Base-by-base conservation (phyloP, 2,888 invertebrate genomes). In the Lapara coniferarum region DNA sequence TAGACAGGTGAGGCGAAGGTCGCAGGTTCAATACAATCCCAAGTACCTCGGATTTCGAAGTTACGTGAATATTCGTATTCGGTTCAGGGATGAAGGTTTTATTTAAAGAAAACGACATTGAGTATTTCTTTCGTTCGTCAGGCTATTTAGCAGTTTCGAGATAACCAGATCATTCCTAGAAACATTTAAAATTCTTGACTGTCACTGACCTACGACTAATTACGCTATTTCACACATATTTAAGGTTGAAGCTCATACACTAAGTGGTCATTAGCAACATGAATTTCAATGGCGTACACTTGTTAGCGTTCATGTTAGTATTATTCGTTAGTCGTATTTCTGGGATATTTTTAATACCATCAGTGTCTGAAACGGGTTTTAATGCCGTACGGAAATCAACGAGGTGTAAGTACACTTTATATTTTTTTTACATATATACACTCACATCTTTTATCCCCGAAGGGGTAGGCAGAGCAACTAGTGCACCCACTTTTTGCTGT, bases 191-290 rank as follows among this genome's bases (percentile, higher is more conserved):
- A 73, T 70, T 49, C 66, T 84, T 87, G 87, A 86, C 72, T 79
- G 87, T 77, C 87, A 90, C 82, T 91, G 91, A 91, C 91, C 91
- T 88, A 81, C 71, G 73, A 79, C 77, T 81, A 80, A 83, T 84
- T 83, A 84, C 25, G 19, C 16, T 19, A 13, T 19, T n/a, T 8
- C 1, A 16, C 16, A 10, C 46, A 49, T 63, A 63, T 49, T 63
- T 63, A 63, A 63, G 63, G 46, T 46, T 19, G 16, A 46, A 37
- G 25, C 56, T 37, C 14, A 14, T 2, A 12, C 52, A 53, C 8
- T 30, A 13, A 69, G 58, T 14, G 55, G 53, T 52, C 72, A 75
- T 73, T 75, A 44, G 71, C 78, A 84, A 76, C 75, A 90, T 90
- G 90, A 70, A 69, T 70, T 71, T 75, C 52, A 75, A 66, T 25